Evolutionary conservation across 2,888 invertebrate species (phyloP).

Genomic region (Caenorhabditis drosophilae): DNA sequence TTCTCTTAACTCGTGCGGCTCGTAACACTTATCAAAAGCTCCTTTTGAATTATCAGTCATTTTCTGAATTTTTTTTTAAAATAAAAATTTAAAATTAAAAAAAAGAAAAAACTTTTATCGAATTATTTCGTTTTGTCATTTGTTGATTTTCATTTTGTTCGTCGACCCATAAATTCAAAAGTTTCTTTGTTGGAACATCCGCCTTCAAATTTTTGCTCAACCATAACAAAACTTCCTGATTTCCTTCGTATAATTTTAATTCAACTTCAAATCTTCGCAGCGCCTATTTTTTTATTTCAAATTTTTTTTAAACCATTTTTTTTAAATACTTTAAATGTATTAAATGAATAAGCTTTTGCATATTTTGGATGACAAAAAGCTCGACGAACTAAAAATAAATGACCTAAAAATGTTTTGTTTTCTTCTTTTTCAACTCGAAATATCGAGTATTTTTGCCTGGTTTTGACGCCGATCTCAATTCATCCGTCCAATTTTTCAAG

Average conservation of each 20-base stretch:
- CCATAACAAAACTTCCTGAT: background rate
- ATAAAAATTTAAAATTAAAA: background rate
- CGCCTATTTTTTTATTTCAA: no score
- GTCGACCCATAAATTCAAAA: background rate
- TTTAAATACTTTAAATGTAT: constrained; percentile 10
- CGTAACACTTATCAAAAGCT: background rate
- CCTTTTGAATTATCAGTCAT: background rate
- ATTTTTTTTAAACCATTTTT: no score
- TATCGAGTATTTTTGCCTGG: background rate
- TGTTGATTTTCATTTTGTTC: background rate
- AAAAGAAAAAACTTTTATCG: background rate
- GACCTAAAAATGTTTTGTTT: no score
- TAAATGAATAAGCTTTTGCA: constrained; percentile 6
- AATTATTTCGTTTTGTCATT: background rate
- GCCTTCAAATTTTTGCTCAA: constrained; percentile 2
- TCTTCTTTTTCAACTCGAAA: background rate
- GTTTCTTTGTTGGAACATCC: background rate
- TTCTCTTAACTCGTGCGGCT: background rate
- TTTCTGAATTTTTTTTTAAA: background rate
- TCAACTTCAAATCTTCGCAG: constrained; percentile 22
- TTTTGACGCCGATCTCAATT: background rate
- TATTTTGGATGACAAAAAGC: constrained; percentile 8
- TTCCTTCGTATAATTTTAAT: constrained; percentile 27
- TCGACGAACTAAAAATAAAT: background rate
- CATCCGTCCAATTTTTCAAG: background rate